phyloP scores from a whole-genome alignment of 2,797 vertebrate species.

The Chloroceryle inda region DNA sequence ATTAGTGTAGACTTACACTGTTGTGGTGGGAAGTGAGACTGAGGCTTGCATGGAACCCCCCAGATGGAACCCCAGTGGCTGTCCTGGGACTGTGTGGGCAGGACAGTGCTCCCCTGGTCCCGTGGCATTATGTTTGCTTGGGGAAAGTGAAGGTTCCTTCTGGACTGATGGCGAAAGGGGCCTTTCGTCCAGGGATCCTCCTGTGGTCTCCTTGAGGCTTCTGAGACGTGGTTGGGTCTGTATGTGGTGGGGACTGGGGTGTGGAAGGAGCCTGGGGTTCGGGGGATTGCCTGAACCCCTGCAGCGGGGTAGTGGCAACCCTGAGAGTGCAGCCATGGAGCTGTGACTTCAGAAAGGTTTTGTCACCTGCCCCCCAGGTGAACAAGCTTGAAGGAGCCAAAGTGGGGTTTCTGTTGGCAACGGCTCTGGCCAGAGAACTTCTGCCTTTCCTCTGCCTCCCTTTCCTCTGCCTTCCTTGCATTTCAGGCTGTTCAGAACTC shows the following conservation, averaged over 20 bases:
- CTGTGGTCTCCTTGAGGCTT: fast-evolving
- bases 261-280: fast-evolving
- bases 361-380: neutral
- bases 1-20: fast-evolving
- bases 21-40: neutral
- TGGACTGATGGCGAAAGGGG: neutral
- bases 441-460: fast-evolving
- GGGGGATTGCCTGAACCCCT: neutral
- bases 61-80: neutral
- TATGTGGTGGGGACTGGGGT: fast-evolving
- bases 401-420: neutral
- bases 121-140: neutral
- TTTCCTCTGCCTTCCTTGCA: fast-evolving
- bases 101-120: neutral
- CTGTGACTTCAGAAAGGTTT: neutral
- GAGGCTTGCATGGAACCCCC: neutral
- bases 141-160: neutral
- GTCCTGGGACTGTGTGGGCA: fast-evolving
- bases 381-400: neutral
- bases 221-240: neutral
- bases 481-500: fast-evolving
- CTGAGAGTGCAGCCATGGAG: fast-evolving
- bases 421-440: neutral
- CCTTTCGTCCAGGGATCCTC: too few relatives aligned
- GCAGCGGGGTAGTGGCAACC: neutral